Percentiles rank a stretch among this genome's conserved stretches.
Conservation (phyloP, 2,797 vertebrate species). For the Hyperoplus lanceolatus region DNA sequence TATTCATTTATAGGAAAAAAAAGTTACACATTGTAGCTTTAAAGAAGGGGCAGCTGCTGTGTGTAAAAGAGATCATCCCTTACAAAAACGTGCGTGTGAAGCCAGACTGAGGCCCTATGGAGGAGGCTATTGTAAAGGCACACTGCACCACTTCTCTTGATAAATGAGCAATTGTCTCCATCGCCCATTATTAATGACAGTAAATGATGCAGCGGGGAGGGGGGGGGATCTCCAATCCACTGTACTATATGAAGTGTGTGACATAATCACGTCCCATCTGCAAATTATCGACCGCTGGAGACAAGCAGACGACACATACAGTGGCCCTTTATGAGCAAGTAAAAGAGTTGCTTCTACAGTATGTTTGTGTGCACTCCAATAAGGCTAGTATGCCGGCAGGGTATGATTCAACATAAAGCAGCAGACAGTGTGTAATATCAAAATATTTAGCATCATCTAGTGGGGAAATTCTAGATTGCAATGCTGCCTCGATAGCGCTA, state of each 20-base stretch:
- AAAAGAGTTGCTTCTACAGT: neutral
- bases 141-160: constrained; percentile 68
- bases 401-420: neutral
- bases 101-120: constrained; percentile 55
- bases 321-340: constrained; percentile 47
- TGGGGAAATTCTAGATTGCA: too few species aligned
- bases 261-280: constrained; percentile 52
- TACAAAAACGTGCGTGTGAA: constrained; percentile 60
- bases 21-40: too few species aligned
- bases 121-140: constrained; percentile 41
- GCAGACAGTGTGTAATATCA: neutral
- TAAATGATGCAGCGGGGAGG: constrained; percentile 67
- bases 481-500: too few species aligned
- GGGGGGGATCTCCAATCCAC: constrained; percentile 50
- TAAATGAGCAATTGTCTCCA: constrained; percentile 77
- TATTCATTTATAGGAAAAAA: too few species aligned
- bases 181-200: constrained; percentile 62
- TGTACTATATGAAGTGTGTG: constrained; percentile 50
- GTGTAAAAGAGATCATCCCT: constrained; percentile 52
- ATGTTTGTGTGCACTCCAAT: constrained; percentile 12
- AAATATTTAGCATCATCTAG: too few species aligned
- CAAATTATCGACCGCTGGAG: constrained; percentile 37
- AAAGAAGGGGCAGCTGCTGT: constrained; percentile 52
- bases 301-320: constrained; percentile 36
- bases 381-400: neutral